A percentile compares a stretch with the other conserved stretches of the same genome.
These are phyloP conservation scores for Neodiprion fabricii DNA, from an alignment of 1,140 invertebrate genomes.

Conservation along the genomic window DNA sequence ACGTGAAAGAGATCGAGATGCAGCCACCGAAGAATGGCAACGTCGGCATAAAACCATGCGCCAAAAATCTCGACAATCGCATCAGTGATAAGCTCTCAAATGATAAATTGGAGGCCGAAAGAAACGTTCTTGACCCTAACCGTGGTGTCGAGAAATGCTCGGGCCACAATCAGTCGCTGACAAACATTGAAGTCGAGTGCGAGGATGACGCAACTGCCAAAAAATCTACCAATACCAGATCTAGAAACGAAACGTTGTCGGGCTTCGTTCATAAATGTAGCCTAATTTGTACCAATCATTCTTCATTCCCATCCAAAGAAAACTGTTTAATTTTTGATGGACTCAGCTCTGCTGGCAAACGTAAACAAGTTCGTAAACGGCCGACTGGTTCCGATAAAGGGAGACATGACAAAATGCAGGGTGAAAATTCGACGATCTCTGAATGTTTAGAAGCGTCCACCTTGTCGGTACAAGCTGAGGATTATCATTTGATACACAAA, in stretches of 20 bases:
- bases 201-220: neutral
- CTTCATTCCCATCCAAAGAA: neutral
- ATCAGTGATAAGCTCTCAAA: neutral
- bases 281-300: neutral
- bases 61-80: too few species aligned
- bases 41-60: too few species aligned
- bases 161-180: neutral
- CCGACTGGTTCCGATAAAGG: neutral
- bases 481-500: too few species aligned
- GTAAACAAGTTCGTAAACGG: neutral
- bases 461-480: too few species aligned
- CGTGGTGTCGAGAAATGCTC: too few species aligned
- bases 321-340: constrained; percentile 4
- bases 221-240: neutral
- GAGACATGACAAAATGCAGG: too few species aligned
- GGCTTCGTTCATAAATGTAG: too few species aligned
- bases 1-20: too few species aligned
- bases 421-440: too few species aligned
- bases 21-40: too few species aligned
- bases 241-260: neutral
- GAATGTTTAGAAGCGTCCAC: too few species aligned
- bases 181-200: neutral
- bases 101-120: neutral
- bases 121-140: too few species aligned
- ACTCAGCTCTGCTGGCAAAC: neutral